Percentiles rank a stretch among this genome's conserved stretches.
Conservation (phyloP, 2,888 invertebrate species). For the Pediacus dermestoides region DNA sequence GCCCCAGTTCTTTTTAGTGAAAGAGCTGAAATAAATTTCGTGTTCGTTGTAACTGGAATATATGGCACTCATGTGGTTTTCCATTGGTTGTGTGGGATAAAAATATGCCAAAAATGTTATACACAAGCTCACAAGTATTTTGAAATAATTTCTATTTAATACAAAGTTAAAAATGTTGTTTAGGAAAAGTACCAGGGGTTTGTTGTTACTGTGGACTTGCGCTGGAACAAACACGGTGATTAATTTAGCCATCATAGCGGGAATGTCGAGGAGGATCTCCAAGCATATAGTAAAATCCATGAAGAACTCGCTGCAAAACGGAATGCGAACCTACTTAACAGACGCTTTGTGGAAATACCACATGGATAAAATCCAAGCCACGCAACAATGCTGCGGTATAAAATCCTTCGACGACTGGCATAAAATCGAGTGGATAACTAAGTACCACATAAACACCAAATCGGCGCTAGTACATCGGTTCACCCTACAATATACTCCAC, state of each 20-base stretch:
- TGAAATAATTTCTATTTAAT: slow-evolving; percentile 4
- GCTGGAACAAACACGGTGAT: slow-evolving; percentile 42
- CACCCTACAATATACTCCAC: slow-evolving; percentile 13
- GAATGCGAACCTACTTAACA: slow-evolving; percentile 57
- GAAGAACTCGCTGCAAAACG: slow-evolving; percentile 54
- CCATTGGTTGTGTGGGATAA: slow-evolving; percentile 44
- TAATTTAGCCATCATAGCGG: slow-evolving; percentile 41
- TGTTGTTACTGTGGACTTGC: slow-evolving; percentile 44
- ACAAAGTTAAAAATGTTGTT: slow-evolving; percentile 20
- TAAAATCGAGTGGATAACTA: slow-evolving; percentile 57
- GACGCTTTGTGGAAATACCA: slow-evolving; percentile 57
- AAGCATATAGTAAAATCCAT: slow-evolving; percentile 47
- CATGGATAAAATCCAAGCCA: slow-evolving; percentile 57
- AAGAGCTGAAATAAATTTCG: slow-evolving; percentile 45
- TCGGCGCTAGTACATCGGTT: slow-evolving; percentile 39
- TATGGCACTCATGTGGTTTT: slow-evolving; percentile 44
- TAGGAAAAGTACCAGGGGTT: slow-evolving; percentile 46
- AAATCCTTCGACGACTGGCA: slow-evolving; percentile 58
- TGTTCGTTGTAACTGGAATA: slow-evolving; percentile 44
- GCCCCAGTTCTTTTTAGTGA: slow-evolving; percentile 45
- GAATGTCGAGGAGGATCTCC: slow-evolving; percentile 41
- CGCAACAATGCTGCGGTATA: slow-evolving; percentile 57
- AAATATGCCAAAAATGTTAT: slow-evolving; percentile 45
- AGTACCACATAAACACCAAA: slow-evolving; percentile 47
- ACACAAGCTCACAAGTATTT: slow-evolving; percentile 45